These are phyloP conservation scores for Aselliscus stoliczkanus DNA, from an alignment of 2,797 vertebrate genomes.

Conservation along the genomic window DNA sequence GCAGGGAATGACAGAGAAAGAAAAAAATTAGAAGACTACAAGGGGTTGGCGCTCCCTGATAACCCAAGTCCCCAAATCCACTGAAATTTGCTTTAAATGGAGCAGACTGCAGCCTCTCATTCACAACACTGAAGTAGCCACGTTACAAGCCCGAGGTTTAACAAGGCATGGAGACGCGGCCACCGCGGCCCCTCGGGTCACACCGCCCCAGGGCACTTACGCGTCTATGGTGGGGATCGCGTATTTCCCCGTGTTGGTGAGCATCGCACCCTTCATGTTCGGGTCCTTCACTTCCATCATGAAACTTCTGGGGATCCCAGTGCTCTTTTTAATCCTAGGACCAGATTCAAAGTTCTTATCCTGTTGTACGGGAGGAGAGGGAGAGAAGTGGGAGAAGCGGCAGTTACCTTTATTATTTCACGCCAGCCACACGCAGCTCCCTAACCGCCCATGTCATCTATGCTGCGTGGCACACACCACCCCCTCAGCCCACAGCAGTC, in stretches of 20 bases:
- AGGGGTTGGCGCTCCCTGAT: slow-evolving; percentile 59
- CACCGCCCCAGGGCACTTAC: slow-evolving; percentile 83
- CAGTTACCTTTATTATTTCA: neutral
- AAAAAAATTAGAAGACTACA: slow-evolving; percentile 63
- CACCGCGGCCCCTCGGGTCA: neutral
- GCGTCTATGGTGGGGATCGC: slow-evolving; percentile 96
- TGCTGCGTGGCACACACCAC: too few relatives aligned
- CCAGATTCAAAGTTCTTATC: slow-evolving; percentile 93
- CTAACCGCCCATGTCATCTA: too few relatives aligned
- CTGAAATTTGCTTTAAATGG: slow-evolving; percentile 58
- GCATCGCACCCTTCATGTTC: slow-evolving; percentile 96
- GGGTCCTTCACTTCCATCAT: slow-evolving; percentile 98
- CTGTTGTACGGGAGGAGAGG: slow-evolving; percentile 76
- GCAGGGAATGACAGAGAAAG: slow-evolving; percentile 63
- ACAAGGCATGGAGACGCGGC: too few relatives aligned
- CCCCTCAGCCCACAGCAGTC: too few relatives aligned
- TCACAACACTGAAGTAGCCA: neutral
- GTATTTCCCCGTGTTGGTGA: slow-evolving; percentile 95
- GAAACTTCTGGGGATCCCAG: slow-evolving; percentile 97
- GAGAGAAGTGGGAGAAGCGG: neutral
- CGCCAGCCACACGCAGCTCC: neutral
- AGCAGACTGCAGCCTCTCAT: slow-evolving; percentile 68
- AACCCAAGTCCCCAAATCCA: slow-evolving; percentile 55
- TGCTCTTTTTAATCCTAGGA: slow-evolving; percentile 94
- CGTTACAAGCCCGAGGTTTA: neutral